These are phyloP conservation scores for Chelonoidis abingdonii DNA, from an alignment of 2,113 vertebrate species.

Conservation along the genomic window DNA sequence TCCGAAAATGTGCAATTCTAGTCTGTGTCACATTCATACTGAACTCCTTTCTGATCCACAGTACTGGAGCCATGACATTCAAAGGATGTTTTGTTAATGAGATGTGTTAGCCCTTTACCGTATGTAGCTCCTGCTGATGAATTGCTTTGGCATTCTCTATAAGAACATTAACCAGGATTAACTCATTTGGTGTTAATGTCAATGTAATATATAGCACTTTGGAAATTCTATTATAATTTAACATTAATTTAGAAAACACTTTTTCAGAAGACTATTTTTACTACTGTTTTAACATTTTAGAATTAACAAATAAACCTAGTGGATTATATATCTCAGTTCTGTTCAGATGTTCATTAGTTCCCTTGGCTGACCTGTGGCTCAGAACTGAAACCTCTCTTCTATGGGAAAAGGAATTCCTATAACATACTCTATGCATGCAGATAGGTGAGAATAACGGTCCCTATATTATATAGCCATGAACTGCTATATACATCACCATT, in stretches of 20 bases:
- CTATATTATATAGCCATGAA: not conserved
- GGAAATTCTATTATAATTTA: slow-evolving; percentile 55
- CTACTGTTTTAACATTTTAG: not conserved
- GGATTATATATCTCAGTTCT: not conserved
- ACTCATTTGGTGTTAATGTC: slow-evolving; percentile 74
- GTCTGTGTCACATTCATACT: slow-evolving; percentile 22
- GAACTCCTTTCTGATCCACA: slow-evolving; percentile 37
- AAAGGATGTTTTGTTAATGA: slow-evolving; percentile 62
- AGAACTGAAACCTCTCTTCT: not conserved
- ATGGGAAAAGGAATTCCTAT: not conserved
- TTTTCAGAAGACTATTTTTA: slow-evolving; percentile 34
- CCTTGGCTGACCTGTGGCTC: not conserved
- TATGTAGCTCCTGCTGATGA: slow-evolving; percentile 58
- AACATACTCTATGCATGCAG: not conserved
- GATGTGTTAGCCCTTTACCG: slow-evolving; percentile 64
- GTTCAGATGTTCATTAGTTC: not conserved
- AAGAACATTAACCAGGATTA: slow-evolving; percentile 72
- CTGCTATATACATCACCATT: not conserved
- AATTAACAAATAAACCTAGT: slow-evolving; percentile 30
- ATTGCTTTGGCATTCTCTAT: slow-evolving; percentile 73
- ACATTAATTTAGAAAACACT: slow-evolving; percentile 53
- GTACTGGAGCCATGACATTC: slow-evolving; percentile 57
- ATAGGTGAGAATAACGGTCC: not conserved
- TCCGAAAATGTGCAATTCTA: slow-evolving; percentile 40
- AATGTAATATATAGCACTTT: slow-evolving; percentile 64